A percentile compares a stretch with the other conserved stretches of the same genome.
phyloP scores from a whole-genome alignment of 2,797 vertebrate genomes.

The Eupleurogrammus muticus region DNA sequence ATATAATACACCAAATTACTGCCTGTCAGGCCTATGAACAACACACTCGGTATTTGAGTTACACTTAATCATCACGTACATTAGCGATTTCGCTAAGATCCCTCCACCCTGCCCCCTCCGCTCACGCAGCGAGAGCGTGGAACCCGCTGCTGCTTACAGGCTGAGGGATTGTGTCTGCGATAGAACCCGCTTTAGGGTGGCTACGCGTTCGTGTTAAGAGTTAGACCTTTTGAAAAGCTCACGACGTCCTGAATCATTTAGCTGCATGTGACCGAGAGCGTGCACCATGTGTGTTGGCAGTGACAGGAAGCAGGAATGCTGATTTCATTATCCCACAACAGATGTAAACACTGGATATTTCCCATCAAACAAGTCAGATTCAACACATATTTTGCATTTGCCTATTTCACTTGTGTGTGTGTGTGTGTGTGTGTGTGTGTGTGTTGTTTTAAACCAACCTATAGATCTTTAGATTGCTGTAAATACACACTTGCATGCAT shows the following conservation, averaged over 20 bases:
- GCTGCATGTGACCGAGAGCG: slow-evolving; percentile 24
- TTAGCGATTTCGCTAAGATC: slow-evolving; percentile 97
- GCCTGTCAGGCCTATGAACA: slow-evolving; percentile 98
- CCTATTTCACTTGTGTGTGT: slow-evolving; percentile 61
- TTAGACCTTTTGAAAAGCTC: slow-evolving; percentile 53
- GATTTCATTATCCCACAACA: slow-evolving; percentile 86
- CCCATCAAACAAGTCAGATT: slow-evolving; percentile 23
- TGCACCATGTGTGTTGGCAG: slow-evolving; percentile 37
- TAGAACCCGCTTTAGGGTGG: slow-evolving; percentile 53
- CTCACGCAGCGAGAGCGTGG: slow-evolving; percentile 85
- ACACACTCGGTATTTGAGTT: slow-evolving; percentile 99
- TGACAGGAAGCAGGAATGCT: slow-evolving; percentile 83
- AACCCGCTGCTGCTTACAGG: slow-evolving; percentile 85
- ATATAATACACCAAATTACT: slow-evolving; percentile 99
- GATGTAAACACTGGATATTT: slow-evolving; percentile 79
- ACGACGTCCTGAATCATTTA: slow-evolving; percentile 42
- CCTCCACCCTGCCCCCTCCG: slow-evolving; percentile 81
- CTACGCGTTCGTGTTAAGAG: slow-evolving; percentile 46
- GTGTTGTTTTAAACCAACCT: slow-evolving; percentile 18
- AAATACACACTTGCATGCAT: slow-evolving; percentile 19
- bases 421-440: no score
- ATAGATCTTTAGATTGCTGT: slow-evolving; percentile 37
- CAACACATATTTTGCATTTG: slow-evolving; percentile 47
- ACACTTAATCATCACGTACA: slow-evolving; percentile 99
- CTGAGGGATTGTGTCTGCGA: slow-evolving; percentile 89